These are phyloP conservation scores for Nomada hirtipes DNA, from an alignment of 2,888 invertebrate species.

Conservation along the genomic window DNA sequence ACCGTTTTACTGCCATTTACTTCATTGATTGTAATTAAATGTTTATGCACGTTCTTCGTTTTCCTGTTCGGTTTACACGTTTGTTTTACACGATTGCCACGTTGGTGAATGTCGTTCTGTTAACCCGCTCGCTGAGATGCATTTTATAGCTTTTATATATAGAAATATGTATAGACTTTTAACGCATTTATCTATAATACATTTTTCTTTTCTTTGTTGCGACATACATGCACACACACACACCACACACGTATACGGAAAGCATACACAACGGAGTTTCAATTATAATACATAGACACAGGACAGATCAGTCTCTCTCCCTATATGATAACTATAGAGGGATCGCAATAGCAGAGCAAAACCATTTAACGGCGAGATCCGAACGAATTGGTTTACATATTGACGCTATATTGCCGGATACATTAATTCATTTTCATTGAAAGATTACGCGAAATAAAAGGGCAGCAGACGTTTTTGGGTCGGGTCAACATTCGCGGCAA, in stretches of 20 bases:
- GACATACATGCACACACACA: neutral
- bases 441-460: neutral
- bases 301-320: neutral
- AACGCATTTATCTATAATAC: slow-evolving; percentile 15
- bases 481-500: slow-evolving; percentile 45
- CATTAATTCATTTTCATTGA: slow-evolving; percentile 15
- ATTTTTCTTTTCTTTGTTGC: slow-evolving; percentile 13
- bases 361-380: slow-evolving; percentile 18
- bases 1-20: slow-evolving; percentile 31
- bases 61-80: slow-evolving; percentile 55
- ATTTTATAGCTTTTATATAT: slow-evolving; percentile 25
- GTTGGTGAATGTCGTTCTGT: slow-evolving; percentile 59
- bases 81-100: slow-evolving; percentile 50
- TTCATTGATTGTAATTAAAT: slow-evolving; percentile 31
- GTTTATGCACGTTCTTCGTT: slow-evolving; percentile 60
- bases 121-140: slow-evolving; percentile 33
- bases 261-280: neutral
- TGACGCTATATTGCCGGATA: neutral
- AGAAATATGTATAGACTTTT: slow-evolving; percentile 21
- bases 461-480: slow-evolving; percentile 33
- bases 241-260: neutral
- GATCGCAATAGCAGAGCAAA: neutral
- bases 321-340: neutral
- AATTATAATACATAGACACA: neutral
- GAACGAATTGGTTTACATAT: slow-evolving; percentile 21